These are phyloP conservation scores for Drosophila nr. perissopoda DNA, from an alignment of 2,888 invertebrate species.

Conservation along the genomic window DNA sequence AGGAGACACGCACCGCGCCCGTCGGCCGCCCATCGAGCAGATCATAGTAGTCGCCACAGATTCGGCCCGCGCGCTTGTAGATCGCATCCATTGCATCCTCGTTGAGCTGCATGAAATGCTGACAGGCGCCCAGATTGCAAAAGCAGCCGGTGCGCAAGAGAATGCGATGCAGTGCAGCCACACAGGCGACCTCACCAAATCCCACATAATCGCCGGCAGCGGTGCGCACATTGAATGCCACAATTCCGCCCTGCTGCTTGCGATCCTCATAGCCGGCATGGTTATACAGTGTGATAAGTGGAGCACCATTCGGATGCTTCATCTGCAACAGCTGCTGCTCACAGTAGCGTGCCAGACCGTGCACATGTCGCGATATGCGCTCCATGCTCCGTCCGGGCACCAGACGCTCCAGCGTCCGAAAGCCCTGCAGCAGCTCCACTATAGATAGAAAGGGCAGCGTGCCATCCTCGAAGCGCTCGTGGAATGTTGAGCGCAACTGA, in stretches of 20 bases:
- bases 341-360: conserved; percentile 90
- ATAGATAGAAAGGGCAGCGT: conserved; percentile 95
- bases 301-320: conserved; percentile 90
- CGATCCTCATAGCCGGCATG: conserved; percentile 89
- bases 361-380: conserved; percentile 90
- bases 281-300: conserved; percentile 90
- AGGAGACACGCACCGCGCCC: conserved; percentile 95
- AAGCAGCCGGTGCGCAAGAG: conserved; percentile 97
- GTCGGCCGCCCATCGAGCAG: conserved; percentile 94
- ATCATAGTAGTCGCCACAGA: conserved; percentile 95
- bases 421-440: conserved; percentile 92
- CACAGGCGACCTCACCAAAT: conserved; percentile 95
- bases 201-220: conserved; percentile 93
- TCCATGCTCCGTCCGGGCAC: conserved; percentile 87
- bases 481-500: conserved; percentile 88
- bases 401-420: conserved; percentile 89
- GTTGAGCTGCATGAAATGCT: conserved; percentile 90
- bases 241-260: conserved; percentile 91
- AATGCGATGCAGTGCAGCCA: conserved; percentile 94
- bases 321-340: conserved; percentile 88
- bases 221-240: conserved; percentile 94
- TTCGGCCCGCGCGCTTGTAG: conserved; percentile 92
- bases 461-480: conserved; percentile 97
- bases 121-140: conserved; percentile 98
- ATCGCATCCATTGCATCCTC: conserved; percentile 90